Evolutionary conservation across 2,113 vertebrate species (phyloP), one percentile per base, ranked within the genome.

Genomic region (Noturus placidus): DNA sequence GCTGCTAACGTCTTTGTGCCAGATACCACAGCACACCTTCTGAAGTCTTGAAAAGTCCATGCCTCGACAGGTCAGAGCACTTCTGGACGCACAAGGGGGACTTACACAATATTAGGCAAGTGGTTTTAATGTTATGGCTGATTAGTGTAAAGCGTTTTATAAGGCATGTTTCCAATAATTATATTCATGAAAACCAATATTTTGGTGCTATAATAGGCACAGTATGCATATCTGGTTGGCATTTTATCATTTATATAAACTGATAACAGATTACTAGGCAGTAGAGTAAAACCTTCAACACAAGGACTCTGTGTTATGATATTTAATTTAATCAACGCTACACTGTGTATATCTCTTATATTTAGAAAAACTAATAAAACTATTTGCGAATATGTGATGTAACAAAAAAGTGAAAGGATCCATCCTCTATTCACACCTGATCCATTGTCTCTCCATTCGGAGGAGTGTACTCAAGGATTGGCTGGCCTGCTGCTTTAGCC

Each of bases 401-500:
- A 56, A 56, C 50, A 22, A 56, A 7, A 17, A 76, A 46, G 3
- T 50, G 38, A 76, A 76, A 76, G 11, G 72, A 88, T 63, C 61
- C 9, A 10, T 63, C 8, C 27, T 67, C n/a, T 78, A 46, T 15
- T 27, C 80, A 72, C 67, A 99, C 98, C 96, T 99, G 94, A 70
- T 97, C 96, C 78, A 96, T 86, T 0, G 97, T 98, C 94, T 99
- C 98, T 88, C 97, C 98, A 84, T 94, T 93, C 0, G 97, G 94
- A 15, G 98, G 97, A 0, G 97, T 98, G 90, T 97, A 99, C 10
- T 89, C 91, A 15, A 94, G 95, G 86, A 96, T 95, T 0, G 95
- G 93, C 86, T 96, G 92, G 20, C 97, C 97, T 0, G 96, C 96
- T 25, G 94, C 95, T 85, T 94, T 93, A 87, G 98, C 98, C 97